These are phyloP conservation scores for Zeuzera pyrina DNA, from an alignment of 2,888 invertebrate species.

Conservation along the genomic window DNA sequence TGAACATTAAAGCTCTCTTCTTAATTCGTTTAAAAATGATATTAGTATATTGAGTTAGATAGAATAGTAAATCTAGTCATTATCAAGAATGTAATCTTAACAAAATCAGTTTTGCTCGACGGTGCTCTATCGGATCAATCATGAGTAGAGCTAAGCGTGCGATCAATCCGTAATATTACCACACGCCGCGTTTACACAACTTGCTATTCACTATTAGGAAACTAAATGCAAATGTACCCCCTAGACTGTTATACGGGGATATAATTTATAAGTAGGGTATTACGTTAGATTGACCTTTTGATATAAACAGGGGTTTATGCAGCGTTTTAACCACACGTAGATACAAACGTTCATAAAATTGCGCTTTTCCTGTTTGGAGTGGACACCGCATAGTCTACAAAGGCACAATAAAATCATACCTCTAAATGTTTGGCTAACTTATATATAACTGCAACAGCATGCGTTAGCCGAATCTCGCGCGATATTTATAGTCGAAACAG, in stretches of 20 bases:
- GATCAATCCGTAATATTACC: constrained; percentile 18
- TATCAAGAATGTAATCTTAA: too few relatives aligned
- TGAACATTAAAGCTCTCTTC: too few relatives aligned
- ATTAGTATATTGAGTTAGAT: too few relatives aligned
- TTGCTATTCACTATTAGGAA: constrained; percentile 20
- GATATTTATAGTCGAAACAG: too few relatives aligned
- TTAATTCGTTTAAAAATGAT: too few relatives aligned
- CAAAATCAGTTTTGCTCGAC: constrained; percentile 3
- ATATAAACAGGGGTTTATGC: neutral
- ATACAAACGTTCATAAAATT: neutral
- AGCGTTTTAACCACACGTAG: neutral
- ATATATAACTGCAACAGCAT: too few relatives aligned
- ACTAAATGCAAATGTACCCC: constrained; percentile 27
- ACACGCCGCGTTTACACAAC: constrained; percentile 20
- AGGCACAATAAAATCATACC: too few relatives aligned
- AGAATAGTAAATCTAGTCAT: too few relatives aligned
- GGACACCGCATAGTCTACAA: neutral
- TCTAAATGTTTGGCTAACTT: too few relatives aligned
- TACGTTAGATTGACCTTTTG: neutral
- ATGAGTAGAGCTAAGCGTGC: constrained; percentile 5
- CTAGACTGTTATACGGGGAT: too few relatives aligned
- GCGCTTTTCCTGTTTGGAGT: neutral
- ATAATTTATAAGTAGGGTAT: too few relatives aligned
- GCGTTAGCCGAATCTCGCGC: too few relatives aligned
- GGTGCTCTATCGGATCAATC: constrained; percentile 6